Evolutionary conservation across 2,113 vertebrate species (phyloP), one percentile per base, ranked within the genome.

Genomic region (Austrofundulus limnaeus): DNA sequence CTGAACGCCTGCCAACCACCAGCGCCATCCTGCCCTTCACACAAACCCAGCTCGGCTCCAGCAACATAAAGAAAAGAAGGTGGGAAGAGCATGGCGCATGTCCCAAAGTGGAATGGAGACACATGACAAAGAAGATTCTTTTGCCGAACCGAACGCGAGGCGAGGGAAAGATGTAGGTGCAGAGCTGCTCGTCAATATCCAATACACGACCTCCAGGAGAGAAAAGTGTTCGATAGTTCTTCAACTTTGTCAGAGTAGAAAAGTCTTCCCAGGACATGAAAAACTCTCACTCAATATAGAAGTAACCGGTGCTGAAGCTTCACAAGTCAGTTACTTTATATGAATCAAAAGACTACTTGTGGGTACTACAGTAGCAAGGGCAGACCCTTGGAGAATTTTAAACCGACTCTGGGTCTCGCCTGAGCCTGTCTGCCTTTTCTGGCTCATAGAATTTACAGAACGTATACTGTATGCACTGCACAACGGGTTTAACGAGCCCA

Each of bases 31-130:
- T 77, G 78, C 64, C 76, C 78, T 70, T 67, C 77, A 28, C 60
- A 70, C 14, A 71, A 80, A 72, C 75, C 68, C 81, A 78, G 10
- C 83, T 84, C 83, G 58, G 83, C 73, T 80, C 72, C 75, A 66
- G 81, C 75, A 79, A 63, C 67, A 75, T 15, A 48, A 52, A 72
- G 72, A 75, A 72, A 78, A 24, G 1, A 54, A 80, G 60, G 83
- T 83, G 85, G 80, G 82, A 75, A 75, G 78, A 73, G 39, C 14
- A 58, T 81, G 78, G 82, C 80, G 77, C 42, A 52, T 57, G 80
- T 83, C 80, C 80, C 64, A 3, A 66, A 81, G 58, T 53, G 1
- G 66, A 72, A 63, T 0, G 77, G 80, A 69, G 72, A 61, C 72
- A 23, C 28, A 70, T 42, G 60, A 78, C 76, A 61, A 63, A 34